Conservation (phyloP, 2,113 vertebrate species). For the Raja brachyura region DNA sequence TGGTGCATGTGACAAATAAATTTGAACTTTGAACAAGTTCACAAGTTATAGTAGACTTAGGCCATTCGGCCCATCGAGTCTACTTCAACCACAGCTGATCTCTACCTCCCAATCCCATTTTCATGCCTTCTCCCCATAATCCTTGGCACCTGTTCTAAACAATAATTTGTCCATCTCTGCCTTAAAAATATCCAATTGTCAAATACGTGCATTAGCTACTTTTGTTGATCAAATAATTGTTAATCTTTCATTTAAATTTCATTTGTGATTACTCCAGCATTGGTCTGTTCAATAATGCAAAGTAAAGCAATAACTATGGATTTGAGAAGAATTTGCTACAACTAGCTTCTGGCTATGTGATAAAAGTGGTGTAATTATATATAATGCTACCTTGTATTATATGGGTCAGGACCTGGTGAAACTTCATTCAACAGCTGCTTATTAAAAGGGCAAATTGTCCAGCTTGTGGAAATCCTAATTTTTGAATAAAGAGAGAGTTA, state of each 20-base stretch:
- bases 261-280: too few relatives aligned
- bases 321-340: neutral
- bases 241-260: conserved; percentile 3
- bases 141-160: too few relatives aligned
- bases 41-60: too few relatives aligned
- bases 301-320: neutral
- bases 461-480: neutral
- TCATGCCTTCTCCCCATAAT: too few relatives aligned
- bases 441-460: too few relatives aligned
- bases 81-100: too few relatives aligned
- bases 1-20: too few relatives aligned
- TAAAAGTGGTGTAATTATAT: neutral
- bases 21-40: too few relatives aligned
- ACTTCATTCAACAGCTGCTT: neutral
- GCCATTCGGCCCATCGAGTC: too few relatives aligned
- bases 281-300: neutral
- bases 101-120: too few relatives aligned
- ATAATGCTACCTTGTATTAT: neutral
- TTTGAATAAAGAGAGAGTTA: neutral
- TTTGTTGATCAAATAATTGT: neutral
- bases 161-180: too few relatives aligned
- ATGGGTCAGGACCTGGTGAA: neutral
- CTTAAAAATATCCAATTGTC: too few relatives aligned
- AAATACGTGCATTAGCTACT: neutral
- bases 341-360: neutral